Base-by-base conservation (phyloP, 1,140 invertebrate genomes). In the Melitaea cinxia region DNA sequence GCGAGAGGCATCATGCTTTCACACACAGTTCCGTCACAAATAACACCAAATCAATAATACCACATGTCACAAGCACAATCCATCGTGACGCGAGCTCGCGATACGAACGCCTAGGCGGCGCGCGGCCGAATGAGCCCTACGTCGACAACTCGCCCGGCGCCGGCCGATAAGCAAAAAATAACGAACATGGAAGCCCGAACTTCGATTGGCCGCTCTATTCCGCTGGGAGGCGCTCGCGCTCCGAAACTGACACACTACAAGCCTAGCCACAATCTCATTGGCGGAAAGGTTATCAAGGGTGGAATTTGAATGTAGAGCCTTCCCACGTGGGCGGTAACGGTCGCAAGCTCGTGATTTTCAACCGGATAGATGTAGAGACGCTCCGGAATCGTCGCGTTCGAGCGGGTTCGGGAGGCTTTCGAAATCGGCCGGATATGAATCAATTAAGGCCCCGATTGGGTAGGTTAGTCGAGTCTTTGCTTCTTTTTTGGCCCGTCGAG, bases 1-100 rank as follows among this genome's bases (percentile, higher is more conserved):
- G 95, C 95, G 90, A 96, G 93, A 92, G 95, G 95, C 95, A 96
- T 96, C 96, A 97, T 97, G 88, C 88, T 91, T 88, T 76, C 73
- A 69, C 83, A 78, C 73, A 77, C 72, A 62, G 67, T 78, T 82
- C 79, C 78, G 80, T 75, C 82, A 88, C 86, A 80, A 79, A 78
- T 65, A 76, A 80, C 83, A 90, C 84, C 67, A 78, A 83, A 83
- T 82, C 75, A 83, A 74, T n/a, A n/a, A n/a, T 83, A 79, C 71
- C 84, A 86, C 87, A 87, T 83, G 79, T 83, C 78, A 85, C 85
- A 89, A 78, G 67, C 86, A 86, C 85, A 85, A 89, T 89, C 84
- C 86, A 89, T 88, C 77, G 72, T 83, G 83, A 81, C 83, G 82
- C 82, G 79, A 75, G 58, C 82, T 10, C 42, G 42, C 42, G 85